Conservation (phyloP, 1,140 invertebrate species). For the Hylyphantes graminicola region DNA sequence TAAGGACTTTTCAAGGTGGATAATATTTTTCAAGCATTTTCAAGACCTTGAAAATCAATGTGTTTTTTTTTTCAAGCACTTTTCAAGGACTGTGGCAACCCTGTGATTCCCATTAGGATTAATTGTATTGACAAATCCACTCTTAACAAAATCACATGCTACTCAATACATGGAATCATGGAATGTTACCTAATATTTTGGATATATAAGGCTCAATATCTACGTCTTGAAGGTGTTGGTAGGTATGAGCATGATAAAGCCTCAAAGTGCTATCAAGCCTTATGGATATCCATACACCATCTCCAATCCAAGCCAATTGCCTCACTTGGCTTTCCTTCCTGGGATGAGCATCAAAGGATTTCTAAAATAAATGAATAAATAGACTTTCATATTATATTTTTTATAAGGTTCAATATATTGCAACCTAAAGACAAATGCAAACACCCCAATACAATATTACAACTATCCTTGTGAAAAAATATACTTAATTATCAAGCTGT, state of each 20-base stretch:
- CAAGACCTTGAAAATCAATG: too few relatives aligned
- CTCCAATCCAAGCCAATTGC: constrained; percentile 93
- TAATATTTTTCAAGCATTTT: too few relatives aligned
- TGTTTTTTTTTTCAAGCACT: too few relatives aligned
- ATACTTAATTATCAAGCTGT: neutral
- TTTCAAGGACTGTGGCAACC: too few relatives aligned
- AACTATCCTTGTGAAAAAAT: neutral
- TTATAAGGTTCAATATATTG: too few relatives aligned
- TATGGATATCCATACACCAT: constrained; percentile 98
- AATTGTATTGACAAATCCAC: too few relatives aligned
- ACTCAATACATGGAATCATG: neutral
- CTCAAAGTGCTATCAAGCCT: constrained; percentile 94
- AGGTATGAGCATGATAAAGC: constrained; percentile 95
- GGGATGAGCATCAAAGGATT: constrained; percentile 94
- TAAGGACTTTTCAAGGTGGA: too few relatives aligned
- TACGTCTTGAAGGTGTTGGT: constrained; percentile 95
- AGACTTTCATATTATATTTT: too few relatives aligned
- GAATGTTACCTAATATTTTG: constrained; percentile 76
- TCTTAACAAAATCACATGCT: too few relatives aligned
- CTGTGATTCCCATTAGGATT: too few relatives aligned
- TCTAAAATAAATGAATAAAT: constrained; percentile 28
- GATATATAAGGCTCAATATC: constrained; percentile 99
- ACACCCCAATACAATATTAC: too few relatives aligned
- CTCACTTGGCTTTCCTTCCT: constrained; percentile 91
- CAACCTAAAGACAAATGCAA: too few relatives aligned